Conservation (phyloP, 2,888 invertebrate species). For the Malthinus flaveolus region DNA sequence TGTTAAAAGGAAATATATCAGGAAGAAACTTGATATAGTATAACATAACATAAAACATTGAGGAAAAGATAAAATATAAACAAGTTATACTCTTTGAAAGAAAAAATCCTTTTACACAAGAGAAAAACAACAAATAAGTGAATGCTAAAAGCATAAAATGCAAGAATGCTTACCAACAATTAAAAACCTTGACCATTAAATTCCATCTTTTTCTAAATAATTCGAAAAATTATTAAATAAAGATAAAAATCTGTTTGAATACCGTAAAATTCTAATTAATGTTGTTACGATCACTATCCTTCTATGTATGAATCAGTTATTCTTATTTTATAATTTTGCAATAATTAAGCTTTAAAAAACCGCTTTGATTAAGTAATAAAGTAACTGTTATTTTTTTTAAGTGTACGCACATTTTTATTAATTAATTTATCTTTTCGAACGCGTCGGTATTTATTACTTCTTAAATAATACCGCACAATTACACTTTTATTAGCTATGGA, state of each 20-base stretch:
- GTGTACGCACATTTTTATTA: not conserved
- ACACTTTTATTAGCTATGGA: too few relatives aligned
- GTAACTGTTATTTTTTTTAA: not conserved
- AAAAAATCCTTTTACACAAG: too few relatives aligned
- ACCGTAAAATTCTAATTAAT: constrained; percentile 13
- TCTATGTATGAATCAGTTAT: constrained; percentile 13
- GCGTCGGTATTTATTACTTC: too few relatives aligned
- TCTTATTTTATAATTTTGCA: constrained; percentile 5
- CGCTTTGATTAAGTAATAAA: constrained; percentile 9
- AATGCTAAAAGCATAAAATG: not conserved
- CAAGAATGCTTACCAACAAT: constrained; percentile 1
- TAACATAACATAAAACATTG: too few relatives aligned
- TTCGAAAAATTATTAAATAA: not conserved
- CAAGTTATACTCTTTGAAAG: too few relatives aligned
- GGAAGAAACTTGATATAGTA: too few relatives aligned
- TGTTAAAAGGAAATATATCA: too few relatives aligned
- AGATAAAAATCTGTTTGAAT: constrained; percentile 3
- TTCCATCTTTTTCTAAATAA: constrained; percentile 4
- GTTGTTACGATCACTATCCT: constrained; percentile 4
- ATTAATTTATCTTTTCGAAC: too few relatives aligned
- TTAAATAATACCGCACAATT: too few relatives aligned
- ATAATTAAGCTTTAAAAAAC: not conserved
- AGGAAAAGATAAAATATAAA: too few relatives aligned
- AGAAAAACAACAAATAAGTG: too few relatives aligned
- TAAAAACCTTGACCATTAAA: constrained; percentile 4